phyloP scores from a whole-genome alignment of 2,888 invertebrate genomes.

The Thymelicus lineola region DNA sequence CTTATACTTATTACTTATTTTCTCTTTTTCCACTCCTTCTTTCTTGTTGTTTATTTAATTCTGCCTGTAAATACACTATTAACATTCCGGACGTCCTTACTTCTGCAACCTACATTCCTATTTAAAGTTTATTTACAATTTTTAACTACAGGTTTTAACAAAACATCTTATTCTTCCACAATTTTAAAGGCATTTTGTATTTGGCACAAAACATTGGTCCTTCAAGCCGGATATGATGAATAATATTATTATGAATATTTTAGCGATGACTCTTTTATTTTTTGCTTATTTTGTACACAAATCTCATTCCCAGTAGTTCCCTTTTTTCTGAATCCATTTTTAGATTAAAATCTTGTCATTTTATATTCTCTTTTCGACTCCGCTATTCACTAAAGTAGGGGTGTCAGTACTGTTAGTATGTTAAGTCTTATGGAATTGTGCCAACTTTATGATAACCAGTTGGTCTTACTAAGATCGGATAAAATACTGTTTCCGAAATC shows the following conservation, averaged over 20 bases:
- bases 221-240: slow-evolving; percentile 25
- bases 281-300: slow-evolving; percentile 16
- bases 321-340: slow-evolving; percentile 31
- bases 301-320: slow-evolving; percentile 30
- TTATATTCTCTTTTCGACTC: slow-evolving; percentile 32
- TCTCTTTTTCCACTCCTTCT: too few species aligned
- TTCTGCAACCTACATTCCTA: too few species aligned
- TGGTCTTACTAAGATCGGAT: slow-evolving; percentile 6
- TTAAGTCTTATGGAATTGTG: slow-evolving; percentile 35
- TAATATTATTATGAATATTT: slow-evolving; percentile 21
- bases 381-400: slow-evolving; percentile 28
- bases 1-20: too few species aligned
- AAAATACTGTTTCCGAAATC: background rate
- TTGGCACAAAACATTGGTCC: slow-evolving; percentile 18
- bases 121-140: too few species aligned
- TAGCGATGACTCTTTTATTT: slow-evolving; percentile 12
- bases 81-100: too few species aligned
- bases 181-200: slow-evolving; percentile 13
- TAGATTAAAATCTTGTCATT: slow-evolving; percentile 36
- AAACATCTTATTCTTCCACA: background rate
- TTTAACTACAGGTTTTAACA: background rate
- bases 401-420: slow-evolving; percentile 24
- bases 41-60: too few species aligned
- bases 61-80: too few species aligned
- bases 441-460: slow-evolving; percentile 14